A percentile compares a stretch with the other conserved stretches of the same genome.
Conservation (phyloP, 2,797 vertebrate species). For the Semaprochilodus insignis region DNA sequence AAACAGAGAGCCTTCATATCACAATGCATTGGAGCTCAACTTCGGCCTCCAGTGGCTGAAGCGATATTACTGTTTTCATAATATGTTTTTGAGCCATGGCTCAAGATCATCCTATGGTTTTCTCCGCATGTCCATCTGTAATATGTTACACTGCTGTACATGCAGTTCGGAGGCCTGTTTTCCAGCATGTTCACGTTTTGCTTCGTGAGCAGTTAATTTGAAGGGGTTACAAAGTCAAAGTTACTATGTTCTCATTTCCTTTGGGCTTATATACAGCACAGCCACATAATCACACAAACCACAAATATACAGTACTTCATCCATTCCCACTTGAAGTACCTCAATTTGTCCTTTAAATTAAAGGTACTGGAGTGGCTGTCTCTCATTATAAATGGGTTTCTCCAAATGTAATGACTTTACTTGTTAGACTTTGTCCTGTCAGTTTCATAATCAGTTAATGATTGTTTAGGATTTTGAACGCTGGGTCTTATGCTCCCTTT, state of each 20-base stretch:
- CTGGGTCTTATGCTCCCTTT: background rate
- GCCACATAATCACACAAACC: background rate
- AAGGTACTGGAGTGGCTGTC: background rate
- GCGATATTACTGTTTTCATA: background rate
- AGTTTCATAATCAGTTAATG: slow-evolving; percentile 6
- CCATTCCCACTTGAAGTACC: background rate
- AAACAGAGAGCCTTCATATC: background rate
- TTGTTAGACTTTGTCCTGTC: background rate
- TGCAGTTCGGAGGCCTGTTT: background rate
- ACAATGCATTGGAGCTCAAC: background rate
- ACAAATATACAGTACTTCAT: background rate
- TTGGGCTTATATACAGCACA: background rate
- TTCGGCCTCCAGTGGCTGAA: background rate
- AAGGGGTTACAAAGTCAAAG: background rate
- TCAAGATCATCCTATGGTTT: background rate
- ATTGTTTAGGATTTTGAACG: slow-evolving; percentile 19
- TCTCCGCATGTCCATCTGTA: background rate
- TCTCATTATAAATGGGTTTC: background rate
- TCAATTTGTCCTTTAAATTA: background rate
- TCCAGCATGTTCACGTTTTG: background rate
- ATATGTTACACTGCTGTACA: background rate
- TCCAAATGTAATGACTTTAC: background rate
- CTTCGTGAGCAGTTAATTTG: background rate
- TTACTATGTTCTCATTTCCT: slow-evolving; percentile 31
- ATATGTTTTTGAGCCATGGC: background rate